Percentiles rank a stretch among this genome's conserved stretches.
These are phyloP conservation scores for Seira musarum DNA, from an alignment of 2,888 invertebrate genomes.

Conservation along the genomic window DNA sequence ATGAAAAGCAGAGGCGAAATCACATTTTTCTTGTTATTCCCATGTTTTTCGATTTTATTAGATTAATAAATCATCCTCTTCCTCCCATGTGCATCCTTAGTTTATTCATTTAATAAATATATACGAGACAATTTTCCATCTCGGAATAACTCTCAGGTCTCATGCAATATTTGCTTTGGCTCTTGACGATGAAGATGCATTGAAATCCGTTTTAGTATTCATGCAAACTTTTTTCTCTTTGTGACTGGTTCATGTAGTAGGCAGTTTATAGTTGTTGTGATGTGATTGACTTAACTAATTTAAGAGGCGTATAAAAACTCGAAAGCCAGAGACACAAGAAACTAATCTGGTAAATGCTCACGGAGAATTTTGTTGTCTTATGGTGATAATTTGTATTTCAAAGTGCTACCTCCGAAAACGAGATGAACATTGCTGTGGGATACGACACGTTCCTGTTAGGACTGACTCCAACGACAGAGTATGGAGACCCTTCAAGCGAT, in stretches of 20 bases:
- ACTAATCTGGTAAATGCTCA: not conserved
- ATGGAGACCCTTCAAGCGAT: constrained; percentile 88
- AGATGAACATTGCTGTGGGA: constrained; percentile 65
- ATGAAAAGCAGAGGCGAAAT: too few relatives aligned
- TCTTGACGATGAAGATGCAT: too few relatives aligned
- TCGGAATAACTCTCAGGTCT: too few relatives aligned
- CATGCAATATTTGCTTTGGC: too few relatives aligned
- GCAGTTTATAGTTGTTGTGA: too few relatives aligned
- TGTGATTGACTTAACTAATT: too few relatives aligned
- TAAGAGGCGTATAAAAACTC: not conserved
- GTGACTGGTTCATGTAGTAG: too few relatives aligned
- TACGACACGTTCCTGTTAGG: constrained; percentile 67
- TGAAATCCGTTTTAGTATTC: too few relatives aligned
- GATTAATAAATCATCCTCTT: constrained; percentile 2
- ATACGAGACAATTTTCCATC: too few relatives aligned
- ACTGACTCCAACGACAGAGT: constrained; percentile 75
- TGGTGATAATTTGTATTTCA: constrained; percentile 48
- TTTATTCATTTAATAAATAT: too few relatives aligned
- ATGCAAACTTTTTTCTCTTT: too few relatives aligned
- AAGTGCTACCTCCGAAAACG: constrained; percentile 56
- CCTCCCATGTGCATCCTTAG: not conserved
- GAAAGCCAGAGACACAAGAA: not conserved
- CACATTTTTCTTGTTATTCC: constrained; percentile 4
- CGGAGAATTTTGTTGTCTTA: constrained; percentile 1
- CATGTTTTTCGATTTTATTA: constrained; percentile 8